Base-by-base conservation (phyloP, 2,888 invertebrate species). In the Calameuta filiformis region DNA sequence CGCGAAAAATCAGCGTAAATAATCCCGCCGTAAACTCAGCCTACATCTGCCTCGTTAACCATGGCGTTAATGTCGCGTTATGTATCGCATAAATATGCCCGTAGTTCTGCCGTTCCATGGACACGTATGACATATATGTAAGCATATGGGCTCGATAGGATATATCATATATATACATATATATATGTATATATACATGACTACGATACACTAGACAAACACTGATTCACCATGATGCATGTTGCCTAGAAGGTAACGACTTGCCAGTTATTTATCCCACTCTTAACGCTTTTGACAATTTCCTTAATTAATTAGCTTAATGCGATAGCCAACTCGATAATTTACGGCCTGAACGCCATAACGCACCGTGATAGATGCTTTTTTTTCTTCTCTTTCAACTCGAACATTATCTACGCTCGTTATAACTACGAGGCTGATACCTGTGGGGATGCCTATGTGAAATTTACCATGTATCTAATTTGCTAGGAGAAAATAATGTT, bases 41-140 rank as follows among this genome's bases (percentile, higher is more conserved):
- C 79, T 75, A 75, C 77, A 77, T 77, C 79, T 76, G 76, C 77
- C 77, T 83, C 81, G 81, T 83, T 83, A 81, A 83, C 71, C 75
- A 75, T 75, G 77, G 79, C 80, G 79, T 80, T 81, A 78, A 82
- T 77, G 78, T 80, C 82, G 79, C 77, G 77, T 77, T 76, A 75
- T 35, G 75, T 76, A 80, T 79, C 79, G 77, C 73, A 77, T 79
- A 77, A 77, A 69, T 73, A 73, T 31, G 77, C 73, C 71, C 71
- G 71, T 56, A 56, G 56, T 56, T 56, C 23, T 23, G 56, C 56
- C 56, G 56, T 56, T 56, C 56, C 6, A 56, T 56, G 23, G 56
- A 56, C 56, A 23, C 56, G 56, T 56, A 56, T 15, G 56, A 56
- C 56, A 56, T 56, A 1, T 23, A 56, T 56, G 56, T 56, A 56